A percentile compares a stretch with the other conserved stretches of the same genome.
These are phyloP conservation scores for Exocentrus adspersus DNA, from an alignment of 2,888 invertebrate species.

Conservation along the genomic window DNA sequence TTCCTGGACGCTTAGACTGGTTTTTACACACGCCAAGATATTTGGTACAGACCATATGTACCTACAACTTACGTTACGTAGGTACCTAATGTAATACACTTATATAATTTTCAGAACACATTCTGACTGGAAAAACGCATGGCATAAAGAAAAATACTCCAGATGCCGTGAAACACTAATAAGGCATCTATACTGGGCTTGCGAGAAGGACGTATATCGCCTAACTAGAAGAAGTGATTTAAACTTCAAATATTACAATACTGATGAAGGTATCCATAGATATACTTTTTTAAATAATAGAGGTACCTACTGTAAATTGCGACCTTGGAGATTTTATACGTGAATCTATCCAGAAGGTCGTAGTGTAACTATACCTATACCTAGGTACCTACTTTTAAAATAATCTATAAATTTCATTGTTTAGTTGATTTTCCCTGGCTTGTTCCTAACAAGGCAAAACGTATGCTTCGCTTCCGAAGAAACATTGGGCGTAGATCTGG, in stretches of 20 bases:
- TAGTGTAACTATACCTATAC: no score
- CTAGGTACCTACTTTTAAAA: no score
- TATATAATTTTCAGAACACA: slow-evolving; percentile 61
- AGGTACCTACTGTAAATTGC: no score
- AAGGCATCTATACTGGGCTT: slow-evolving; percentile 70
- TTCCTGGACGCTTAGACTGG: no score
- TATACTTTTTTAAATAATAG: no score
- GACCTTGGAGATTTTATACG: no score
- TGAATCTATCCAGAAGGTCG: no score
- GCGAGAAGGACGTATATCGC: slow-evolving; percentile 71
- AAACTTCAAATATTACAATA: slow-evolving; percentile 32
- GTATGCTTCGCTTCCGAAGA: slow-evolving; percentile 56
- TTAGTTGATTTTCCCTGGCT: slow-evolving; percentile 61
- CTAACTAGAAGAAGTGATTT: slow-evolving; percentile 63
- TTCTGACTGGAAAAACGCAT: slow-evolving; percentile 69
- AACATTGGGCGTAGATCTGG: slow-evolving; percentile 54
- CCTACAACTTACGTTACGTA: neutral
- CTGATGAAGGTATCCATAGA: slow-evolving; percentile 15
- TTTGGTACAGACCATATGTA: no score
- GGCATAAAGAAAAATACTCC: slow-evolving; percentile 69
- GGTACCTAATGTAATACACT: no score
- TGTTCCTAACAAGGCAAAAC: slow-evolving; percentile 56
- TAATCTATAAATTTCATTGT: no score
- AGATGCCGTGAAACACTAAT: slow-evolving; percentile 69
- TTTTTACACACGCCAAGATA: no score